A percentile compares a stretch with the other conserved stretches of the same genome.
These are phyloP conservation scores for Sialis fuliginosa DNA, from an alignment of 2,888 invertebrate species.

Conservation along the genomic window DNA sequence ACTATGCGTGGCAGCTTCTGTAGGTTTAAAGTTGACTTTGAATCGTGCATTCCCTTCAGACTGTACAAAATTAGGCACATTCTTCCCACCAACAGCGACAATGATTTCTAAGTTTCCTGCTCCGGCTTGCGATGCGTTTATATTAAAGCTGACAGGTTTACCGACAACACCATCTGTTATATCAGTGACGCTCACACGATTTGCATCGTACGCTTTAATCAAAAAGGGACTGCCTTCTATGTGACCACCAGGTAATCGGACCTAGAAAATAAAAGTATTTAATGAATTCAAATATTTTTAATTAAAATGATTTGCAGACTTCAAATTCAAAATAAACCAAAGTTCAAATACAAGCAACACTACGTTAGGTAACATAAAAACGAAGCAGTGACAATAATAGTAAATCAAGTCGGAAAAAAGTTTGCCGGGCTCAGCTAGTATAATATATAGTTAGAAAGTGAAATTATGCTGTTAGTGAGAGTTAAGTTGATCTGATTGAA, in stretches of 20 bases:
- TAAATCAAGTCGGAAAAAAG: too few relatives aligned
- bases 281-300: too few relatives aligned
- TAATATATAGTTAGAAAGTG: not conserved
- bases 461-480: too few relatives aligned
- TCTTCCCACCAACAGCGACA: conserved; percentile 88
- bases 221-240: conserved; percentile 92
- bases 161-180: conserved; percentile 82
- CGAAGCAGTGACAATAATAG: too few relatives aligned
- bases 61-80: conserved; percentile 95
- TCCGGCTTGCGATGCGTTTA: conserved; percentile 64
- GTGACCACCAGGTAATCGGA: conserved; percentile 48
- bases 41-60: conserved; percentile 95
- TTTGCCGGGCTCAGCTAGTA: too few relatives aligned
- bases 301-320: too few relatives aligned
- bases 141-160: conserved; percentile 85
- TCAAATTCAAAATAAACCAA: not conserved
- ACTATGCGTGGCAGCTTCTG: conserved; percentile 80
- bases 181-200: conserved; percentile 86
- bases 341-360: not conserved
- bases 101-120: conserved; percentile 96
- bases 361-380: too few relatives aligned
- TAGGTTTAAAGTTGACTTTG: conserved; percentile 87
- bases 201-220: conserved; percentile 90
- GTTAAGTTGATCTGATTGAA: too few relatives aligned
- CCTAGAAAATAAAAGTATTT: conserved; percentile 13